Percentiles rank a stretch among this genome's conserved stretches.
Evolutionary conservation across 1,140 invertebrate species (phyloP).

Genomic region (Belonocnema kinseyi): DNA sequence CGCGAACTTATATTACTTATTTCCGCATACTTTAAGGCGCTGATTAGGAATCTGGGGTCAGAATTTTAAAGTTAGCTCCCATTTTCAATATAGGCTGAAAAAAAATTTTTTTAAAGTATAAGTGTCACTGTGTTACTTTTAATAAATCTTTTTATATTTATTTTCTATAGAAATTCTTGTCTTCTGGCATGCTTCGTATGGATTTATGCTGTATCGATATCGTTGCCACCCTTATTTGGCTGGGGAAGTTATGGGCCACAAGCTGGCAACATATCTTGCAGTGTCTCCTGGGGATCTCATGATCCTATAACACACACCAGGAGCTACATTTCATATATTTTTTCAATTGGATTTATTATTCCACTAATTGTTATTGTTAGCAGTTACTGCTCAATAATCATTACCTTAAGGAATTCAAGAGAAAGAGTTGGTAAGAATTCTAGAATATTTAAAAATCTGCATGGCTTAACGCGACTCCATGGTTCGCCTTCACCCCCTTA

Average conservation of each 20-base stretch:
- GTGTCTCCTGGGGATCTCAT: constrained; percentile 85
- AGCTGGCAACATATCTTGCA: constrained; percentile 86
- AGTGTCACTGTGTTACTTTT: no score
- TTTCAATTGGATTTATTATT: constrained; percentile 80
- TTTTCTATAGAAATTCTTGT: constrained; percentile 69
- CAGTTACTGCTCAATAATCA: constrained; percentile 83
- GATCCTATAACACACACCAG: constrained; percentile 72
- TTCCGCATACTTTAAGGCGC: no score
- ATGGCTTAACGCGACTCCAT: no score
- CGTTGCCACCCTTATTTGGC: constrained; percentile 82
- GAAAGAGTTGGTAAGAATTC: no score
- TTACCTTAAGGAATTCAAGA: constrained; percentile 79
- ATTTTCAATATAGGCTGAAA: no score
- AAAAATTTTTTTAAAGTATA: no score
- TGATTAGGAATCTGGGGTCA: no score
- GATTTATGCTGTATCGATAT: constrained; percentile 81
- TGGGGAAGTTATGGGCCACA: constrained; percentile 87
- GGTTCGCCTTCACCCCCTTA: no score
- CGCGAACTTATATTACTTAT: no score
- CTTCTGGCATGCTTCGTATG: constrained; percentile 80
- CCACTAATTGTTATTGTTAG: constrained; percentile 81
- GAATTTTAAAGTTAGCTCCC: no score
- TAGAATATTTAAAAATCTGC: constrained; percentile 8
- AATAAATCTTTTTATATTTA: constrained; percentile 12
- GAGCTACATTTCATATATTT: constrained; percentile 82